Evolutionary conservation across 2,113 vertebrate genomes (phyloP).

Genomic region (Mohoua ochrocephala): DNA sequence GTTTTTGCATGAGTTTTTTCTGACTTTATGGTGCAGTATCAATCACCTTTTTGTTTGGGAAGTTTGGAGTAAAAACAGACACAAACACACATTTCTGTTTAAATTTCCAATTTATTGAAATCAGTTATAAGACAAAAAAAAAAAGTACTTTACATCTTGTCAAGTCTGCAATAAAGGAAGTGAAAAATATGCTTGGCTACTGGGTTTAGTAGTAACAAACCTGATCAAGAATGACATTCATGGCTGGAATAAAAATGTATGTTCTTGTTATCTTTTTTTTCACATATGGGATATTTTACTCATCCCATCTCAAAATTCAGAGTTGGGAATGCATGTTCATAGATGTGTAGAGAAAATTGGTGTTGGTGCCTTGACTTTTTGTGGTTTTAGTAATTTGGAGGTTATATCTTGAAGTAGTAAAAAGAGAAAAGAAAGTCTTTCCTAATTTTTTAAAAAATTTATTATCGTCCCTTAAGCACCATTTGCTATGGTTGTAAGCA

Average conservation of each 20-base stretch:
- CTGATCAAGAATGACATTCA: neutral
- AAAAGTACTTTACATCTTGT: neutral
- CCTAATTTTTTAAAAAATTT: fast-evolving
- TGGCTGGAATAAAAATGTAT: neutral
- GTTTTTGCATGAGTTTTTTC: neutral
- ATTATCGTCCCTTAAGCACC: neutral
- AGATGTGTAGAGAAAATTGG: neutral
- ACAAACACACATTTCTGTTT: neutral
- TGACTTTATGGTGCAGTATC: neutral
- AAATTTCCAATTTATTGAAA: neutral
- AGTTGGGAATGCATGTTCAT: neutral
- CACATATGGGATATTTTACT: neutral
- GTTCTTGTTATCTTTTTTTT: neutral
- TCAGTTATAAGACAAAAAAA: neutral
- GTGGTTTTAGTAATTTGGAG: neutral
- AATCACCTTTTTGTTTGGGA: neutral
- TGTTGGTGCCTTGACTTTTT: neutral
- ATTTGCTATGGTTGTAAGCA: neutral
- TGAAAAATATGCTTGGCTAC: neutral
- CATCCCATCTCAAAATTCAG: neutral
- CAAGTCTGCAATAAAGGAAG: neutral
- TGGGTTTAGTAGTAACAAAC: neutral
- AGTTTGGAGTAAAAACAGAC: neutral
- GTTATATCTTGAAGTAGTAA: neutral
- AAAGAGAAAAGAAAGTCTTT: neutral